These are phyloP conservation scores for Ovibos moschatus DNA, from an alignment of 2,113 vertebrate genomes.

Conservation along the genomic window DNA sequence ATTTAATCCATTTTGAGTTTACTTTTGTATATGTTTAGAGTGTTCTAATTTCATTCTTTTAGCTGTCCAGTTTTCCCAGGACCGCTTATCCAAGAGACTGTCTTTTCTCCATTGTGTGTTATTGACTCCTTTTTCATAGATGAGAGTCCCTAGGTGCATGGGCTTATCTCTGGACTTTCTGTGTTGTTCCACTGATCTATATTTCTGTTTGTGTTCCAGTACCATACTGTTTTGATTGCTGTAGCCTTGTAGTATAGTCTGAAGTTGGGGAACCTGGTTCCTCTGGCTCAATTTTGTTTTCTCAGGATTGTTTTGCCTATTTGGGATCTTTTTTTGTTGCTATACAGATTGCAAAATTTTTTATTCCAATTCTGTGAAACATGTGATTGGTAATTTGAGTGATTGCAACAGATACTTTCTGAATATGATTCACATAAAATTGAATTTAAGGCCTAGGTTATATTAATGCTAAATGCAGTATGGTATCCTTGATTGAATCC, in stretches of 20 bases:
- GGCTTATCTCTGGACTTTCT: neutral
- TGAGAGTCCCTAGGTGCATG: neutral
- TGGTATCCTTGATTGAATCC: neutral
- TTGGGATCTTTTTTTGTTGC: neutral
- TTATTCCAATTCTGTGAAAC: neutral
- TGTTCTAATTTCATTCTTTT: neutral
- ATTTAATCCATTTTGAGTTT: neutral
- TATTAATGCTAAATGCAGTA: neutral
- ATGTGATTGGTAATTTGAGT: neutral
- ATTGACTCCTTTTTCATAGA: neutral
- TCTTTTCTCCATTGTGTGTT: neutral
- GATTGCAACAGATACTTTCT: neutral
- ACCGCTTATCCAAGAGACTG: neutral
- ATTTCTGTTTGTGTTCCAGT: neutral
- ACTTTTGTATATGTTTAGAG: neutral
- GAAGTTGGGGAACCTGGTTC: neutral
- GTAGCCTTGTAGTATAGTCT: neutral
- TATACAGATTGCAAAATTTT: neutral
- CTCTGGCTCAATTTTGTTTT: neutral
- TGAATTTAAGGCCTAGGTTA: neutral
- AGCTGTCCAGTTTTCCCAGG: neutral
- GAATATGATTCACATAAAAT: neutral
- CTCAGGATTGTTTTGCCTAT: neutral
- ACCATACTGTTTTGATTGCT: neutral
- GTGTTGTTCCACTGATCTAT: neutral